These are phyloP conservation scores for Corapipo altera DNA, from an alignment of 2,113 vertebrate genomes.

Conservation along the genomic window DNA sequence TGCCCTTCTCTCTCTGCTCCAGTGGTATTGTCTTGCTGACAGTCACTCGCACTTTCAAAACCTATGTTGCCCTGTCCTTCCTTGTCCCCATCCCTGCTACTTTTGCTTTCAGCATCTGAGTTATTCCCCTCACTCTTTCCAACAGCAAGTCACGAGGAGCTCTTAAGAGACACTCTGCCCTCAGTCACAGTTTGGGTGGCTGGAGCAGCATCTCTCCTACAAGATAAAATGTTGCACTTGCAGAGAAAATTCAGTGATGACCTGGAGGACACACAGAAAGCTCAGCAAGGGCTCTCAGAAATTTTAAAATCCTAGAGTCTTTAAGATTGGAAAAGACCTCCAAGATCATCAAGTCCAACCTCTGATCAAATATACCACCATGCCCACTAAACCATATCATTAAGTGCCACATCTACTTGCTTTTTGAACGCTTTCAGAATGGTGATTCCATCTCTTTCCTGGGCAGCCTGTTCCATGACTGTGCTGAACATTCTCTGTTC, in stretches of 20 bases:
- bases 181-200: not conserved
- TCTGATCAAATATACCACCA: not conserved
- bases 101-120: not conserved
- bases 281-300: not conserved
- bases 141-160: not conserved
- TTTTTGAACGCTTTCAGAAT: not conserved
- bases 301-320: not conserved
- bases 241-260: not conserved
- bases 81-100: not conserved
- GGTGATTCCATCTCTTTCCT: not conserved
- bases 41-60: not conserved
- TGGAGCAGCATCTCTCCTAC: not conserved
- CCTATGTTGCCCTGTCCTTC: not conserved
- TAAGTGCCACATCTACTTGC: not conserved
- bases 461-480: not conserved
- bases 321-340: not conserved
- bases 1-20: not conserved
- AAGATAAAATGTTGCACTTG: not conserved
- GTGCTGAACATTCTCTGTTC: conserved; percentile 2
- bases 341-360: not conserved
- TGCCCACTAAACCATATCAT: not conserved
- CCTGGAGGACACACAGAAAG: not conserved
- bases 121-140: not conserved
- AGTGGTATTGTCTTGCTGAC: not conserved
- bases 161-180: not conserved